Evolutionary conservation across 2,113 vertebrate genomes (phyloP), one percentile per base, ranked within the genome.

Genomic region (Pelusios castaneus): DNA sequence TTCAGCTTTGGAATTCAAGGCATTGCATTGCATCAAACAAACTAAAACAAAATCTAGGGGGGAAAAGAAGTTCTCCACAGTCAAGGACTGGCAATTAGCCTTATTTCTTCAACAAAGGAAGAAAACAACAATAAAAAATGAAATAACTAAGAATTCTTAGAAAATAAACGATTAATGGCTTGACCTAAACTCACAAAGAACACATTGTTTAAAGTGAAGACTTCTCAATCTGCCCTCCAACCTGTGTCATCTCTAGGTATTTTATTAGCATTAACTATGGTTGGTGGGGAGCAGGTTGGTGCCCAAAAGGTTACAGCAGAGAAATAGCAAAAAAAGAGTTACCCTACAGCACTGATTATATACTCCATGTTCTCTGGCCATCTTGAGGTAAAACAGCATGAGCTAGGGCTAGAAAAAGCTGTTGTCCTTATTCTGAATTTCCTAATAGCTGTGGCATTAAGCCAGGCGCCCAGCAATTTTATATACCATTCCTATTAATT

Each of bases 351-450:
- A 14, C 70, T 84, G 41, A 51, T 63, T 85, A 54, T 10, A 52
- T 34, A 58, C 2, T 5, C 17, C 77, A 54, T 9, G 13, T 41
- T 88, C 95, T 82, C 86, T 89, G 56, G 43, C 27, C 25, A 56
- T 60, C 47, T 92, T 78, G 25, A 88, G 70, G 47, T 85, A 90
- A 92, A 87, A 52, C 91, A 63, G 78, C 13, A 25, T 95, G 91
- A 70, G 83, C 78, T 84, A 70, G 73, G 8, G 17, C 51, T 24
- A 87, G 58, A 17, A 89, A 0, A 85, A 43, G 80, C 87, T 92
- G 81, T 38, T 21, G 19, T 51, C 82, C 31, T 82, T 47, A 89
- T 58, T 87, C 85, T 89, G 85, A 41, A 88, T 34, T 41, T 24
- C 6, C 80, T 83, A 73, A 51, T 79, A 82, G 25, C 41, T 41